Evolutionary conservation across 2,888 invertebrate species (phyloP).

Genomic region (Drosophila rellima): DNA sequence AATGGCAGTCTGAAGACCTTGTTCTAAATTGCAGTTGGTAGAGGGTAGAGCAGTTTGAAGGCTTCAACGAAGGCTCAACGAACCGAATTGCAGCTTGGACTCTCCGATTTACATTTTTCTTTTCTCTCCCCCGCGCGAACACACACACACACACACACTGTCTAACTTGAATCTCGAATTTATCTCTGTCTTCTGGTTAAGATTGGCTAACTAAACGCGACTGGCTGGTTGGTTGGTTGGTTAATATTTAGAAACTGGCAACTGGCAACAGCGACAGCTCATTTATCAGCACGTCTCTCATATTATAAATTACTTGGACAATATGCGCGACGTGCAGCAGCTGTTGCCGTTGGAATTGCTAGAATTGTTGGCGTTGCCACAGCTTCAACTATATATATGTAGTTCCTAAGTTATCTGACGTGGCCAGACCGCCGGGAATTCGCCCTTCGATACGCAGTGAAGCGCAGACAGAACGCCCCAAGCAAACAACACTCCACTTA

Average conservation of each 20-base stretch:
- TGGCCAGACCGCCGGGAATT: slow-evolving; percentile 43
- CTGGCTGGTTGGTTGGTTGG: slow-evolving; percentile 30
- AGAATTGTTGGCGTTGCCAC: slow-evolving; percentile 10
- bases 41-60: slow-evolving; percentile 44
- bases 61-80: slow-evolving; percentile 45
- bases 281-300: slow-evolving; percentile 62
- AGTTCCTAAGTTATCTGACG: slow-evolving; percentile 37
- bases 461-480: slow-evolving; percentile 34
- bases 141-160: too few relatives aligned
- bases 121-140: background rate
- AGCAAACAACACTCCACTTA: slow-evolving; percentile 23
- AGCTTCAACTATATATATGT: background rate
- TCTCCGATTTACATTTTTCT: slow-evolving; percentile 15
- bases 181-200: slow-evolving; percentile 13
- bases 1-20: slow-evolving; percentile 67
- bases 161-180: background rate
- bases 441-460: slow-evolving; percentile 60
- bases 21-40: slow-evolving; percentile 54
- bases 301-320: slow-evolving; percentile 64
- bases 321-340: slow-evolving; percentile 58
- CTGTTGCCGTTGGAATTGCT: slow-evolving; percentile 31
- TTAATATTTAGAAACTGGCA: slow-evolving; percentile 63
- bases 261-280: slow-evolving; percentile 61
- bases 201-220: slow-evolving; percentile 37
- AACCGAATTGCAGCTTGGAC: slow-evolving; percentile 40